phyloP scores from a whole-genome alignment of 1,140 invertebrate species.

The Diachasmimorpha longicaudata region DNA sequence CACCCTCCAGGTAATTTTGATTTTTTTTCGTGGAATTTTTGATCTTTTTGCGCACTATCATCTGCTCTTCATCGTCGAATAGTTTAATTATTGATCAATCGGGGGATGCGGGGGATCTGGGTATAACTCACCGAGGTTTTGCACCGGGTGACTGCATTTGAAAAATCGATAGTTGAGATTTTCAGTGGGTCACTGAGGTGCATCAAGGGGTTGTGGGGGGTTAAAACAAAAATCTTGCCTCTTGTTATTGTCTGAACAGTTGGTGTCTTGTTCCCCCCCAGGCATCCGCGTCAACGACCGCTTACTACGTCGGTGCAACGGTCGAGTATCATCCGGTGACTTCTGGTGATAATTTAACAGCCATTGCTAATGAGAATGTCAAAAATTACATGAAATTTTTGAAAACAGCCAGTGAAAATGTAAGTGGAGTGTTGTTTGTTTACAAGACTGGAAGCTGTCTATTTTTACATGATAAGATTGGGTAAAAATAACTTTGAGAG shows the following conservation, averaged over 20 bases:
- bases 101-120: neutral
- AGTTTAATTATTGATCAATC: slow-evolving; percentile 15
- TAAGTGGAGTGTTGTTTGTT: slow-evolving; percentile 28
- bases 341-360: slow-evolving; percentile 25
- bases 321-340: slow-evolving; percentile 39
- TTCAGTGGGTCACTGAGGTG: slow-evolving; percentile 6
- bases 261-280: neutral
- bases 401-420: slow-evolving; percentile 32
- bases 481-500: neutral
- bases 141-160: slow-evolving; percentile 1
- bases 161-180: slow-evolving; percentile 22
- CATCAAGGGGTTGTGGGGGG: neutral
- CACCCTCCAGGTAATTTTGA: slow-evolving; percentile 28
- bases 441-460: neutral
- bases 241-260: neutral
- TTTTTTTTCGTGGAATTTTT: neutral
- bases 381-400: slow-evolving; percentile 33
- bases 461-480: neutral
- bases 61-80: neutral
- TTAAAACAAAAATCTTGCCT: neutral
- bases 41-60: neutral
- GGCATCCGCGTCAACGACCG: slow-evolving; percentile 24
- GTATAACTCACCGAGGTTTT: neutral
- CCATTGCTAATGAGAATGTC: slow-evolving; percentile 32
- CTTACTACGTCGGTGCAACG: slow-evolving; percentile 40